Percentiles rank a stretch among this genome's conserved stretches.
These are phyloP conservation scores for Stylophora pistillata DNA, from an alignment of 64 coral and sea anemone species.

Conservation along the genomic window DNA sequence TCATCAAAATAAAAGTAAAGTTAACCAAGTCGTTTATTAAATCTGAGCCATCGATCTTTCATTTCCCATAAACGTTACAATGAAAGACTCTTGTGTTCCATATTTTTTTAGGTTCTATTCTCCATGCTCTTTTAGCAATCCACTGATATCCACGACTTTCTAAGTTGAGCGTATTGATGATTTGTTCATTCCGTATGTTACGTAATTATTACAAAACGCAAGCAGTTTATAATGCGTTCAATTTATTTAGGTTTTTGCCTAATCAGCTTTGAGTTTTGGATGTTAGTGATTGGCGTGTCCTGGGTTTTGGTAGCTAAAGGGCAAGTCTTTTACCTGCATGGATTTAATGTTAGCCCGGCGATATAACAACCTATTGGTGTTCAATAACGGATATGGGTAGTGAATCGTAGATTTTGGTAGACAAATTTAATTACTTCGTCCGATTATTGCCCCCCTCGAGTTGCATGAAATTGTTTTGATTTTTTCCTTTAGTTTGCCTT, in stretches of 20 bases:
- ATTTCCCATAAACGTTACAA: no score
- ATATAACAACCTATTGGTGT: background rate
- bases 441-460: conserved; percentile 26
- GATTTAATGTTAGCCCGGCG: background rate
- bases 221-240: background rate
- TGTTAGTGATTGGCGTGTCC: background rate
- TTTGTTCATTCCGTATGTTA: background rate
- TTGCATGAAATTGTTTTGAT: background rate
- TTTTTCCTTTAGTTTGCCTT: background rate
- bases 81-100: background rate
- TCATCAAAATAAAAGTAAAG: no score
- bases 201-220: background rate
- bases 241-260: background rate
- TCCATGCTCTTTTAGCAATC: background rate
- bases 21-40: no score
- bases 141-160: background rate
- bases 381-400: background rate
- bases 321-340: background rate
- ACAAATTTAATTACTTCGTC: conserved; percentile 20
- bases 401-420: background rate
- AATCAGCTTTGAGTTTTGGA: background rate
- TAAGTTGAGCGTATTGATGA: background rate
- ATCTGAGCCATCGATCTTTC: no score
- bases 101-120: background rate
- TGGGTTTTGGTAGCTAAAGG: background rate